Conservation (phyloP, 2,113 vertebrate genomes). For the Ellobius talpinus region DNA sequence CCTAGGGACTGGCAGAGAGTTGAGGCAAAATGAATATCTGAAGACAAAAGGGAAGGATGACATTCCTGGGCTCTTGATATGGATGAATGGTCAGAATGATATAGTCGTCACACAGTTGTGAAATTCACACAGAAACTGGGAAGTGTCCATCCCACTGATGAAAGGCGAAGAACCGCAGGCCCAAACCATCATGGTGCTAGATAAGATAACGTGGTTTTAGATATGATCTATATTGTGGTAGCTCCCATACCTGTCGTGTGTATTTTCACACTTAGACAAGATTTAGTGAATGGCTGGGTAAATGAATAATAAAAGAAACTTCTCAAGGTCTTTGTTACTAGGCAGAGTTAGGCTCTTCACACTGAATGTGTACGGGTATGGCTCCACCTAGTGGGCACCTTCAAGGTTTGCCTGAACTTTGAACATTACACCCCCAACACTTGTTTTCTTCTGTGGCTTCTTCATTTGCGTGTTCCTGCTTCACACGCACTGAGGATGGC, state of each 20-base stretch:
- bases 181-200: neutral
- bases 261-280: neutral
- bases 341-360: neutral
- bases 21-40: too few species aligned
- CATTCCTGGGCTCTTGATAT: neutral
- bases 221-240: too few species aligned
- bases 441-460: neutral
- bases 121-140: neutral
- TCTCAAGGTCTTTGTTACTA: neutral
- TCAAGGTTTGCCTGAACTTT: neutral
- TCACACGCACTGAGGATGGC: neutral
- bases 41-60: neutral
- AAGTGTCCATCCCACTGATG: neutral
- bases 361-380: neutral
- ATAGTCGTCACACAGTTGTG: neutral
- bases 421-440: rapidly evolving
- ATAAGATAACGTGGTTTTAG: neutral
- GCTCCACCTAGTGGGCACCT: constrained; percentile 68
- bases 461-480: neutral
- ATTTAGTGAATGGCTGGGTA: neutral
- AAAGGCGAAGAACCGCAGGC: neutral
- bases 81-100: neutral
- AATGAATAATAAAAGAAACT: neutral
- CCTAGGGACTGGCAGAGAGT: neutral
- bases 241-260: too few species aligned